These are phyloP conservation scores for Sarcophaga carnaria DNA, from an alignment of 2,888 invertebrate species.

Conservation along the genomic window DNA sequence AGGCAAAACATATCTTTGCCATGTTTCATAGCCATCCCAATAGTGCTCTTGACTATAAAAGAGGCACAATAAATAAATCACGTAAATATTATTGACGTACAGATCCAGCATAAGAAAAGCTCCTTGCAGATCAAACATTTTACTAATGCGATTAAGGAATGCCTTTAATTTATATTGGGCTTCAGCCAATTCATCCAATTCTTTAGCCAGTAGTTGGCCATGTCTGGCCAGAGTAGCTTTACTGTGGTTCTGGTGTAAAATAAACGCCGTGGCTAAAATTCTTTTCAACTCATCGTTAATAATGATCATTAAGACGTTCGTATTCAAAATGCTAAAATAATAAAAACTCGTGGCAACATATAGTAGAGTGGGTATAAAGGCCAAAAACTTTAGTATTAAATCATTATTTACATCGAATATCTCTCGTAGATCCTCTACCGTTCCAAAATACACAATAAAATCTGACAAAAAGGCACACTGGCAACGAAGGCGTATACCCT, in stretches of 20 bases:
- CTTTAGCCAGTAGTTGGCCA: slow-evolving; percentile 22
- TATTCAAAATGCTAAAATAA: slow-evolving; percentile 43
- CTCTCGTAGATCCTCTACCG: background rate
- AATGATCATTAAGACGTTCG: slow-evolving; percentile 21
- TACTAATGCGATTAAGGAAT: slow-evolving; percentile 4
- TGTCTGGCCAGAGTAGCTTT: background rate
- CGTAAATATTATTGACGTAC: slow-evolving; percentile 32
- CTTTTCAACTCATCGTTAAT: slow-evolving; percentile 46
- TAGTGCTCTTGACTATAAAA: background rate
- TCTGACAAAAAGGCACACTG: background rate
- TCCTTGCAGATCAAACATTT: slow-evolving; percentile 16
- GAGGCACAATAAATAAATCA: slow-evolving; percentile 14
- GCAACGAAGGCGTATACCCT: background rate
- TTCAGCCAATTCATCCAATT: slow-evolving; percentile 30
- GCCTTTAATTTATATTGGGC: background rate
- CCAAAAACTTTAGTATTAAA: background rate
- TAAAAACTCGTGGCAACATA: slow-evolving; percentile 34
- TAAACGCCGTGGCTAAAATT: background rate
- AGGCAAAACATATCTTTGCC: background rate
- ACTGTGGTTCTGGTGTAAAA: background rate
- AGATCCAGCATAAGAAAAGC: slow-evolving; percentile 20
- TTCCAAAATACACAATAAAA: background rate
- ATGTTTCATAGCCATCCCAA: background rate
- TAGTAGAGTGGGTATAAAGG: slow-evolving; percentile 25
- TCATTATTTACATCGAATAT: slow-evolving; percentile 37